Percentiles rank a stretch among this genome's conserved stretches.
These are phyloP conservation scores for Melieria crassipennis DNA, from an alignment of 2,888 invertebrate species.

Conservation along the genomic window DNA sequence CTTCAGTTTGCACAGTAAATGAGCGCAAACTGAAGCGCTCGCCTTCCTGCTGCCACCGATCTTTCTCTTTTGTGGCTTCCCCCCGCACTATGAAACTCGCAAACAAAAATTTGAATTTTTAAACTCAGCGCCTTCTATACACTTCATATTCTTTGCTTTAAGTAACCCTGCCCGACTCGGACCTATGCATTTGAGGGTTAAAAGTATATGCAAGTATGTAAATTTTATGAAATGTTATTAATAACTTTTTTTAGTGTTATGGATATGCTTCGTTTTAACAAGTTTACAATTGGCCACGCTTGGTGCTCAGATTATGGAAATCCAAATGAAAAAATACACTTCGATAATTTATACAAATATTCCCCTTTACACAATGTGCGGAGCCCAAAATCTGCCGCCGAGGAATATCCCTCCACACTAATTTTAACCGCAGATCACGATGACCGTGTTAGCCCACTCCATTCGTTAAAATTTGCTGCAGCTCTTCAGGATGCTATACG, in stretches of 20 bases:
- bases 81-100: too few species aligned
- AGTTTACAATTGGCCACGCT: conserved; percentile 96
- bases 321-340: conserved; percentile 87
- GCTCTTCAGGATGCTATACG: conserved; percentile 83
- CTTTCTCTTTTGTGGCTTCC: too few species aligned
- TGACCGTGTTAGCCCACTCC: conserved; percentile 96
- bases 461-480: conserved; percentile 95
- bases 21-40: too few species aligned
- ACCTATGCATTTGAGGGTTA: too few species aligned
- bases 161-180: too few species aligned
- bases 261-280: conserved; percentile 97
- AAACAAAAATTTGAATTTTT: too few species aligned
- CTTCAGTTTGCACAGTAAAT: too few species aligned
- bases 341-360: conserved; percentile 83
- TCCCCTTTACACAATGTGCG: conserved; percentile 94
- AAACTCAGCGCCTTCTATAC: too few species aligned
- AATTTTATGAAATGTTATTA: too few species aligned
- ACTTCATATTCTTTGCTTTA: too few species aligned
- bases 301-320: conserved; percentile 97
- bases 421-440: conserved; percentile 98
- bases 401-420: conserved; percentile 90
- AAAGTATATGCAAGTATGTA: too few species aligned
- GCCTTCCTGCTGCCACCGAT: too few species aligned
- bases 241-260: conserved; percentile 75
- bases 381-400: conserved; percentile 68